phyloP scores from a whole-genome alignment of 2,888 invertebrate genomes.

The Busseola fusca region DNA sequence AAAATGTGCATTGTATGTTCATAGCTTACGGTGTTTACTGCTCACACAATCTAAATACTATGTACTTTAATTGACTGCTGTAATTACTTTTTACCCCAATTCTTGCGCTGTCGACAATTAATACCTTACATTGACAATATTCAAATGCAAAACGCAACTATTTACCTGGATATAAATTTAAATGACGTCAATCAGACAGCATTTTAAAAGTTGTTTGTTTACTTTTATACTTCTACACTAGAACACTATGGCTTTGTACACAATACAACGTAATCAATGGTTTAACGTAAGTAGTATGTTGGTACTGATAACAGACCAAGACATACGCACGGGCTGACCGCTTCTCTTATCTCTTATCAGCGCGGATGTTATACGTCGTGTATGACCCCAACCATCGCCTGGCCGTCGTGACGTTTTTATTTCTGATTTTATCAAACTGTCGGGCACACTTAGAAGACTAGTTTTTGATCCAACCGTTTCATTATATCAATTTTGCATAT shows the following conservation, averaged over 20 bases:
- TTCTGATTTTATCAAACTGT: constrained; percentile 46
- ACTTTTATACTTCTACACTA: constrained; percentile 9
- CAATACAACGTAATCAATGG: constrained; percentile 71
- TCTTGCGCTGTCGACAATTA: background rate
- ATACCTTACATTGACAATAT: constrained; percentile 1
- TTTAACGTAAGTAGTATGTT: constrained; percentile 68
- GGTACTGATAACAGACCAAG: constrained; percentile 68
- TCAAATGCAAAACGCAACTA: constrained; percentile 10
- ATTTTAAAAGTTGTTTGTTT: constrained; percentile 32
- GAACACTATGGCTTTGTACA: constrained; percentile 1
- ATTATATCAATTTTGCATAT: constrained; percentile 35
- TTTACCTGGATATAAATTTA: constrained; percentile 14
- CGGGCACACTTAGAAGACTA: constrained; percentile 27
- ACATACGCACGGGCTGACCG: constrained; percentile 72
- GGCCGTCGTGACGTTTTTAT: constrained; percentile 67
- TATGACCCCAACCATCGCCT: constrained; percentile 69
- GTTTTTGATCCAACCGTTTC: constrained; percentile 21
- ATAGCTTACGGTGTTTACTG: background rate
- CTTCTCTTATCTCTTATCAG: constrained; percentile 74
- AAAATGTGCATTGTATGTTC: background rate
- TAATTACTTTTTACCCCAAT: background rate
- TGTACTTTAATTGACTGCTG: background rate
- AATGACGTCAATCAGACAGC: constrained; percentile 9
- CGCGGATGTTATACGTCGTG: constrained; percentile 71
- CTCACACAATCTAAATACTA: background rate